phyloP scores from a whole-genome alignment of 1,140 invertebrate genomes.

The Drosophila nebulosa region DNA sequence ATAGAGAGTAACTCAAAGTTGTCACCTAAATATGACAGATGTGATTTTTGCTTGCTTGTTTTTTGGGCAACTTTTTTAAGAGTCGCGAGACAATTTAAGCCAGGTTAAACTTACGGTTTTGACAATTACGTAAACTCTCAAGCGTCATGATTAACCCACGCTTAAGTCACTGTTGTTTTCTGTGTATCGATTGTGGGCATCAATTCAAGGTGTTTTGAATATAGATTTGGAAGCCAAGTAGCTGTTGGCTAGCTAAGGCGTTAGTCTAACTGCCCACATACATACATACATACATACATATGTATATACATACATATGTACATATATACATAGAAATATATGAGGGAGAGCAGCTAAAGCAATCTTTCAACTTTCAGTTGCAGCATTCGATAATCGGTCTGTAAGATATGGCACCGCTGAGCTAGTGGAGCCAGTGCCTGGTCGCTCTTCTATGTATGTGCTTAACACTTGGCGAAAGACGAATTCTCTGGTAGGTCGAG shows the following conservation, averaged over 20 bases:
- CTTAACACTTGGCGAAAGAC: slow-evolving; percentile 46
- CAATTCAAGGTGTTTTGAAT: slow-evolving; percentile 3
- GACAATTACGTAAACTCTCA: slow-evolving; percentile 8
- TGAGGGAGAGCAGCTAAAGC: slow-evolving; percentile 1
- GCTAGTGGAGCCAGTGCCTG: too few relatives aligned
- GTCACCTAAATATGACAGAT: neutral
- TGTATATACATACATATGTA: too few relatives aligned
- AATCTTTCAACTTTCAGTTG: slow-evolving; percentile 36
- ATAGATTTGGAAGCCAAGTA: neutral
- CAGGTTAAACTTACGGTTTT: slow-evolving; percentile 4
- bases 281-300: too few relatives aligned
- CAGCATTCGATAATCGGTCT: slow-evolving; percentile 44
- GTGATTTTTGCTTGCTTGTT: neutral
- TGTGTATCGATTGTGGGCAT: neutral
- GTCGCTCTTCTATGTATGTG: slow-evolving; percentile 27
- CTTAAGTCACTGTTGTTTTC: neutral
- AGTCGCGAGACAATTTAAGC: slow-evolving; percentile 1
- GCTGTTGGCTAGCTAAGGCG: neutral
- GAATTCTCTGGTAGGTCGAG: slow-evolving; percentile 21
- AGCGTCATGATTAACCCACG: slow-evolving; percentile 2
- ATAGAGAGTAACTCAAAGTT: neutral
- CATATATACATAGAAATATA: too few relatives aligned
- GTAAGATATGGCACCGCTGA: slow-evolving; percentile 17
- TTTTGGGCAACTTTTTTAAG: neutral
- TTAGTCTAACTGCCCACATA: slow-evolving; percentile 14